Evolutionary conservation across 2,113 vertebrate genomes (phyloP), one percentile per base, ranked within the genome.

Genomic region (Gadus macrocephalus): DNA sequence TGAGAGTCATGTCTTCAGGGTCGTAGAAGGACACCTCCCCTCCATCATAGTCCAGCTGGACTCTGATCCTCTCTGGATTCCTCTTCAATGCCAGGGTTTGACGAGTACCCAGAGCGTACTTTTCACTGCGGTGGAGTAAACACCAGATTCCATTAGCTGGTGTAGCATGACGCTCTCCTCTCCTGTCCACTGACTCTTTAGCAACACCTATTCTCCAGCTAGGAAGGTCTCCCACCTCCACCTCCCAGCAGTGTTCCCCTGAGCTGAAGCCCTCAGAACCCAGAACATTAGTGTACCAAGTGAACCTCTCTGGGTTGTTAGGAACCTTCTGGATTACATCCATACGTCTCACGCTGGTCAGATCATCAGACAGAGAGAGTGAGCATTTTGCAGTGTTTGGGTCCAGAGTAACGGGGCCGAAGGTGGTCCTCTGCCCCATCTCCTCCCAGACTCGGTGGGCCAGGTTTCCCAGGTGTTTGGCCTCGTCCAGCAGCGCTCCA

Each of bases 351-450:
- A 83, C 65, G 27, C 72, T 71, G 67, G 75, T 88, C 77, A 88
- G 83, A 72, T 86, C 83, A 66, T 81, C 78, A 70, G 81, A 86
- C 72, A 86, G 64, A 71, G n/a, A 1, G 17, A 88, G 75, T 0
- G n/a, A 2, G 0, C 0, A 0, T 5, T 0, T 0, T 59, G 77
- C 83, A 49, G 83, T 83, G 80, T 85, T 88, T 72, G 85, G 74
- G 63, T 88, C 85, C 67, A 85, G 80, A 73, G 82, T 67, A 55
- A 88, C 75, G 53, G 84, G 78, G 59, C 55, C 74, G 73, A 71
- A 82, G 53, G 64, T 42, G 71, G 84, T 69, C 55, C 49, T 22
- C 2, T 64, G 71, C 77, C 59, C 68, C 77, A 86, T 81, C 73
- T 81, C 83, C 38, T 76, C 67, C 77, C 85, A 20, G 20, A 20